Evolutionary conservation across 2,888 invertebrate species (phyloP).

Genomic region (Trichogramma dendrolimi): DNA sequence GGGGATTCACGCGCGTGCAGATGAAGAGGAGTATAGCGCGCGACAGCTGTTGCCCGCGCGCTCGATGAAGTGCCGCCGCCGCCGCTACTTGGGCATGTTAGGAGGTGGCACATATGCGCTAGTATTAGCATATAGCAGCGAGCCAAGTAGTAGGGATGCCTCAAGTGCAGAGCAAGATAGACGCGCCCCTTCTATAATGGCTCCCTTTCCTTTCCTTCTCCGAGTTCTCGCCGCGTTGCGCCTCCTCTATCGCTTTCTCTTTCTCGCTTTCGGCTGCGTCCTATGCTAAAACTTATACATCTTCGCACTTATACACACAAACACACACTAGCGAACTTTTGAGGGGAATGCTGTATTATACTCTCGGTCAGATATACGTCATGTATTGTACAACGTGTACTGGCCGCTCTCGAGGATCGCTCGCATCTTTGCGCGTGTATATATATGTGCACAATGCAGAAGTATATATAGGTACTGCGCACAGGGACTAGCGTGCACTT

Average conservation of each 20-base stretch:
- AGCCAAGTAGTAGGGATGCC: not conserved
- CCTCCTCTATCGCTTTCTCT: slow-evolving; percentile 29
- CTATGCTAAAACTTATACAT: not conserved
- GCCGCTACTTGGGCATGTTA: not conserved
- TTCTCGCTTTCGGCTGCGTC: slow-evolving; percentile 28
- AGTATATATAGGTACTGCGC: too few species aligned
- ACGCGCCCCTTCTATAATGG: slow-evolving; percentile 54
- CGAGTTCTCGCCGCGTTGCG: slow-evolving; percentile 32
- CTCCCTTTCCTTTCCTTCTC: slow-evolving; percentile 52
- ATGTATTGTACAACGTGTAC: too few species aligned
- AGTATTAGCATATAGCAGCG: too few species aligned
- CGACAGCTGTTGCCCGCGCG: too few species aligned
- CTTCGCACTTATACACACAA: too few species aligned
- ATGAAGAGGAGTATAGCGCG: not conserved
- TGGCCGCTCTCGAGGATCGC: too few species aligned
- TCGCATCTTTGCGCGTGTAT: too few species aligned
- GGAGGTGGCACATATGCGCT: slow-evolving; percentile 32
- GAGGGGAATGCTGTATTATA: too few species aligned
- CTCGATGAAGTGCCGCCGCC: not conserved
- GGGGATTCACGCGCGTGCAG: not conserved
- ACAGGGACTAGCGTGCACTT: too few species aligned
- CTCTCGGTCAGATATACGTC: too few species aligned
- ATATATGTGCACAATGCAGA: too few species aligned
- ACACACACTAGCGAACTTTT: too few species aligned
- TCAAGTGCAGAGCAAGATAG: slow-evolving; percentile 52